Conservation (phyloP, 1,140 invertebrate species). For the Pseudobourletiella spinata region DNA sequence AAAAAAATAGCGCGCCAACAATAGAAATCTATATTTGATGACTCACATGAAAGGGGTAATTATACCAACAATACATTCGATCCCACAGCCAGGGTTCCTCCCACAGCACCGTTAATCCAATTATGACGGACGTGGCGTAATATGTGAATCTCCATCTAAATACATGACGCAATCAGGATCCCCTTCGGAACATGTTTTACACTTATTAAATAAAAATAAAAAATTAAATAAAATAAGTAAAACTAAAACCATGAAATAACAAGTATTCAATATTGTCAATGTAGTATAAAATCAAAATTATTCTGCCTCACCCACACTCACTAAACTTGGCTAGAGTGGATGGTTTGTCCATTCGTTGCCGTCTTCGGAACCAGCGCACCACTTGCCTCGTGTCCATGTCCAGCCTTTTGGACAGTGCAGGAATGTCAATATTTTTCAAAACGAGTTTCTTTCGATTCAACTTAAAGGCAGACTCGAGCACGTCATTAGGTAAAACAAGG, state of each 20-base stretch:
- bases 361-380: constrained; percentile 77
- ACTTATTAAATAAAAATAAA: too few species aligned
- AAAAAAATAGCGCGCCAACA: too few species aligned
- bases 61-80: constrained; percentile 81
- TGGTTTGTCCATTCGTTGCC: constrained; percentile 72
- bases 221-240: too few species aligned
- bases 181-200: too few species aligned
- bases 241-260: too few species aligned
- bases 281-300: too few species aligned
- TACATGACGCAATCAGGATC: too few species aligned
- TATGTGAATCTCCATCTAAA: constrained; percentile 77
- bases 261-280: too few species aligned
- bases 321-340: constrained; percentile 84
- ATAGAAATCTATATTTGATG: too few species aligned
- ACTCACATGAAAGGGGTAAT: constrained; percentile 49
- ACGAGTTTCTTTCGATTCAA: constrained; percentile 48
- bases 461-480: constrained; percentile 62
- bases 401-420: constrained; percentile 69
- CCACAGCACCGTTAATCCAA: constrained; percentile 74
- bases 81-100: constrained; percentile 92
- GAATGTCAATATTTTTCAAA: constrained; percentile 67
- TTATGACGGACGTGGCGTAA: constrained; percentile 73
- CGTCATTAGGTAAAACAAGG: constrained; percentile 48
- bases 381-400: constrained; percentile 80
- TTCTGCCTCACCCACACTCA: constrained; percentile 69